These are phyloP conservation scores for Loxodonta africana DNA, from an alignment of 2,113 vertebrate genomes.

Conservation along the genomic window DNA sequence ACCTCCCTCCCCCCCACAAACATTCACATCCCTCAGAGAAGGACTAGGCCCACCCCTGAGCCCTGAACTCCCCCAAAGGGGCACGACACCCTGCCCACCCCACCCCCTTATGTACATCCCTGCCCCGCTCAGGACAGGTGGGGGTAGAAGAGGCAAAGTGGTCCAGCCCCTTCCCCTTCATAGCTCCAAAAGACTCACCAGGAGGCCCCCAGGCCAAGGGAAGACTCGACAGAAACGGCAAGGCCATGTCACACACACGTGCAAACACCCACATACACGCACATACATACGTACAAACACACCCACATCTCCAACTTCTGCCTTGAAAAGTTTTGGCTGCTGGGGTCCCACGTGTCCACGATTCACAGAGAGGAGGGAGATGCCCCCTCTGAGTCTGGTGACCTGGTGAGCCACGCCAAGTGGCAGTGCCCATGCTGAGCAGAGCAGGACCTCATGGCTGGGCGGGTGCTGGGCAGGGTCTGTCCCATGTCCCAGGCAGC, in stretches of 20 bases:
- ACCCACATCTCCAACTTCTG: constrained; percentile 70
- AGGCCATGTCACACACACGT: neutral
- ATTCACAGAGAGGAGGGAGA: constrained; percentile 71
- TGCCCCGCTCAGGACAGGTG: constrained; percentile 67
- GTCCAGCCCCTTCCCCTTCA: constrained; percentile 80
- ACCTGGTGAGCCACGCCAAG: constrained; percentile 72
- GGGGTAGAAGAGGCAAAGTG: constrained; percentile 75
- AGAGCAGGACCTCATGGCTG: constrained; percentile 61
- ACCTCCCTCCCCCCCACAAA: constrained; percentile 79
- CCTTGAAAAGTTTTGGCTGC: constrained; percentile 76
- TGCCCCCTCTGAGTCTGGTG: constrained; percentile 63
- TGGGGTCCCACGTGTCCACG: constrained; percentile 66
- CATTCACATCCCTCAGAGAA: constrained; percentile 80
- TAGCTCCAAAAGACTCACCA: constrained; percentile 79
- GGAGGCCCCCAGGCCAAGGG: constrained; percentile 79
- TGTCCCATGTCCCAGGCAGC: constrained; percentile 71
- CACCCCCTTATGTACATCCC: constrained; percentile 82
- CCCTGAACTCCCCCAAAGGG: constrained; percentile 64
- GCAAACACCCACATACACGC: neutral
- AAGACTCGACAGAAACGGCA: constrained; percentile 75
- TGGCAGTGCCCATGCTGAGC: constrained; percentile 80
- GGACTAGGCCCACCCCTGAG: constrained; percentile 62
- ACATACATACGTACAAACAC: neutral
- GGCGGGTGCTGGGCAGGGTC: constrained; percentile 23
- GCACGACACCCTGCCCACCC: constrained; percentile 76